phyloP scores from a whole-genome alignment of 2,888 invertebrate genomes.

The Empis stercorea region DNA sequence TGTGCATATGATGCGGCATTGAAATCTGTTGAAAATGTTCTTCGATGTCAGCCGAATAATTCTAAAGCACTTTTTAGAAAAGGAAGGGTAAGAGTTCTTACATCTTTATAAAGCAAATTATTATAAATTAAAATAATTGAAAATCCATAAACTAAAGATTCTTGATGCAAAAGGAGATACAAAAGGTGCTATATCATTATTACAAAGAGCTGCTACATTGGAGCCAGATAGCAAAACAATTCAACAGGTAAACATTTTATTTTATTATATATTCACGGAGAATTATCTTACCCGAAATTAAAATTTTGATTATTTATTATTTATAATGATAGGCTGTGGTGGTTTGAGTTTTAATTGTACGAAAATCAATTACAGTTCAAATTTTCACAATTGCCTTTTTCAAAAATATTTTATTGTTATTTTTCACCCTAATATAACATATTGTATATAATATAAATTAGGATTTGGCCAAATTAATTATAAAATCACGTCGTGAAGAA shows the following conservation, averaged over 20 bases:
- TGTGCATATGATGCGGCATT: conserved; percentile 75
- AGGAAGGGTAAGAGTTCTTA: conserved; percentile 42
- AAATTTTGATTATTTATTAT: too few relatives aligned
- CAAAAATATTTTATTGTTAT: too few relatives aligned
- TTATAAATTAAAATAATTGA: conserved; percentile 1
- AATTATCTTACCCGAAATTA: too few relatives aligned
- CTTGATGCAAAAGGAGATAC: conserved; percentile 55
- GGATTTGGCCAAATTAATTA: conserved; percentile 43
- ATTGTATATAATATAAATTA: conserved; percentile 11
- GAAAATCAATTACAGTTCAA: too few relatives aligned
- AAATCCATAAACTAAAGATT: conserved; percentile 37
- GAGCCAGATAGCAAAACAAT: conserved; percentile 52
- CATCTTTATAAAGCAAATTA: conserved; percentile 2
- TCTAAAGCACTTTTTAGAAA: conserved; percentile 85
- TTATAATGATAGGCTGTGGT: too few relatives aligned
- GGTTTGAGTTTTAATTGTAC: too few relatives aligned
- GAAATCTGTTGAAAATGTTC: conserved; percentile 67
- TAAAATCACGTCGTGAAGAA: conserved; percentile 44
- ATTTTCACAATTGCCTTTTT: too few relatives aligned
- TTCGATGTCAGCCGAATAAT: conserved; percentile 74
- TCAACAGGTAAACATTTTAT: conserved; percentile 34
- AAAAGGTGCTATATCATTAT: conserved; percentile 51
- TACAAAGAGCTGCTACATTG: conserved; percentile 48
- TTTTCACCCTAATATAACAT: too few relatives aligned
- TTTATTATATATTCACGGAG: too few relatives aligned